Conservation (phyloP, 2,888 invertebrate species). For the Drosophila testacea region DNA sequence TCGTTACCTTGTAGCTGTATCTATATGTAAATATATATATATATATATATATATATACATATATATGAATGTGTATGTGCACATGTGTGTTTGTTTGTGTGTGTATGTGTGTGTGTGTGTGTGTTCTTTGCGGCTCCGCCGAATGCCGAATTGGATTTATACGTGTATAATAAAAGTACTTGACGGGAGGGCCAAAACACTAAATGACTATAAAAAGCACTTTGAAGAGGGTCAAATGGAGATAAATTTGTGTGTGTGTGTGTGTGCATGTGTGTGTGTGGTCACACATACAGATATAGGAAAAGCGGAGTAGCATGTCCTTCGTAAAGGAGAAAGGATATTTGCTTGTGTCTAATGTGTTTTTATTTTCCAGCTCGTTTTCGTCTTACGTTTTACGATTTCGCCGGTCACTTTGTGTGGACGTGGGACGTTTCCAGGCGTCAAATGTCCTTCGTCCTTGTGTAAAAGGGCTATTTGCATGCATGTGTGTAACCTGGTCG, state of each 20-base stretch:
- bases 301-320: slow-evolving; percentile 39
- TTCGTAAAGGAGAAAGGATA: slow-evolving; percentile 64
- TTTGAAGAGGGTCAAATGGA: slow-evolving; percentile 86
- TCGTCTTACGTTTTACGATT: slow-evolving; percentile 81
- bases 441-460: slow-evolving; percentile 67
- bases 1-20: slow-evolving; percentile 62
- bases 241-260: slow-evolving; percentile 83
- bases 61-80: slow-evolving; percentile 2
- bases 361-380: slow-evolving; percentile 81
- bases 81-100: not conserved
- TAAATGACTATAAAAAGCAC: slow-evolving; percentile 85
- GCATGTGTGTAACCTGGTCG: slow-evolving; percentile 36
- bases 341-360: slow-evolving; percentile 82
- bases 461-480: slow-evolving; percentile 72
- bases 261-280: slow-evolving; percentile 39
- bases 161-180: slow-evolving; percentile 82
- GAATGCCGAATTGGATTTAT: slow-evolving; percentile 82
- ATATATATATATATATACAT: slow-evolving; percentile 10
- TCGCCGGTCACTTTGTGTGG: slow-evolving; percentile 71
- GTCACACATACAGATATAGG: slow-evolving; percentile 35
- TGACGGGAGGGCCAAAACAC: slow-evolving; percentile 82
- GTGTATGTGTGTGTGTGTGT: slow-evolving; percentile 29
- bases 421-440: slow-evolving; percentile 55
- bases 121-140: slow-evolving; percentile 60
- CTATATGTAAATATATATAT: slow-evolving; percentile 29